phyloP scores from a whole-genome alignment of 1,140 invertebrate genomes.

The Drosophila sucinea region DNA sequence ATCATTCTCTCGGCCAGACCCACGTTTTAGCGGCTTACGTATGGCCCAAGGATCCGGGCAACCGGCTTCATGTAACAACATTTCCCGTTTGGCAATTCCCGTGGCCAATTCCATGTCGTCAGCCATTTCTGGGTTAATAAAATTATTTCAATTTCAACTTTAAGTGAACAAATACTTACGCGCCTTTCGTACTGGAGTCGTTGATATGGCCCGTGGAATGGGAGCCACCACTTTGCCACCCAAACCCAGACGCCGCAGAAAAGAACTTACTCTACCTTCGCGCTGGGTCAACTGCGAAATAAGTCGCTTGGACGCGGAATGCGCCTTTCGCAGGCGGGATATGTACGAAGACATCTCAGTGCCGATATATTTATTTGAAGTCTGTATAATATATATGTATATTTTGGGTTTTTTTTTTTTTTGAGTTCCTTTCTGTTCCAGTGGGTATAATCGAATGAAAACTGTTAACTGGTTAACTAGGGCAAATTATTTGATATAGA shows the following conservation, averaged over 20 bases:
- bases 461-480: neutral
- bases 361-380: neutral
- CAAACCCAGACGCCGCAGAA: conserved; percentile 49
- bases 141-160: conserved; percentile 48
- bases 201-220: conserved; percentile 49
- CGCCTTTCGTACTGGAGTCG: conserved; percentile 43
- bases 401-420: neutral
- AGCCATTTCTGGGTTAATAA: conserved; percentile 84
- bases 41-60: conserved; percentile 95
- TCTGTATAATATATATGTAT: neutral
- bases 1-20: conserved; percentile 90
- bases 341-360: conserved; percentile 60
- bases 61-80: conserved; percentile 91
- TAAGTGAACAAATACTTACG: conserved; percentile 36
- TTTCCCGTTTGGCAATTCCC: conserved; percentile 94
- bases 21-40: conserved; percentile 88
- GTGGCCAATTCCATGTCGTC: conserved; percentile 96
- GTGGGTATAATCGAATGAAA: neutral
- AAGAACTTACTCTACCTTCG: conserved; percentile 42
- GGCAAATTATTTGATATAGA: neutral
- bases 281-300: conserved; percentile 59
- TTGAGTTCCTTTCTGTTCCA: neutral
- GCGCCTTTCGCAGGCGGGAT: conserved; percentile 46
- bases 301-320: conserved; percentile 55
- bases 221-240: conserved; percentile 13